A percentile compares a stretch with the other conserved stretches of the same genome.
These are phyloP conservation scores for Mythimna albipuncta DNA, from an alignment of 2,888 invertebrate species.

Conservation along the genomic window DNA sequence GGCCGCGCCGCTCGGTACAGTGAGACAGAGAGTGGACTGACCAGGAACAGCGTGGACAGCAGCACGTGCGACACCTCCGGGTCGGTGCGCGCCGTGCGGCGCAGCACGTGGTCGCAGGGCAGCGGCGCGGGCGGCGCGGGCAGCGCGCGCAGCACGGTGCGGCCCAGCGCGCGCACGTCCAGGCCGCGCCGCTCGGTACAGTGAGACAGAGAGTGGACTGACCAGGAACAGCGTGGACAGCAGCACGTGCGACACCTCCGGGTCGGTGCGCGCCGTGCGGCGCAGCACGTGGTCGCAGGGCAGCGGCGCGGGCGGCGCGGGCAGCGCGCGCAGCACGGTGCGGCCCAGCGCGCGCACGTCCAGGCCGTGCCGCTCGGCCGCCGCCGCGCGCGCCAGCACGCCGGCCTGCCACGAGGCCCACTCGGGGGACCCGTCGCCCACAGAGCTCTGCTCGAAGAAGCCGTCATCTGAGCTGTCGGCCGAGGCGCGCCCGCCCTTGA, in stretches of 20 bases:
- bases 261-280: slow-evolving; percentile 13
- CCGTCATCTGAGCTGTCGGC: slow-evolving; percentile 84
- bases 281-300: slow-evolving; percentile 37
- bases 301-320: background rate
- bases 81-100: no score
- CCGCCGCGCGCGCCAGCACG: slow-evolving; percentile 63
- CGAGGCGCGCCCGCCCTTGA: slow-evolving; percentile 24
- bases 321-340: slow-evolving; percentile 60
- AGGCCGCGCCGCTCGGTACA: no score
- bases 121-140: no score
- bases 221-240: slow-evolving; percentile 61
- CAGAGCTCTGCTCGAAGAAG: slow-evolving; percentile 81
- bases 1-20: no score
- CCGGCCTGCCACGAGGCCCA: slow-evolving; percentile 62
- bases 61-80: no score
- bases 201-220: background rate
- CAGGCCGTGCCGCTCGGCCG: slow-evolving; percentile 58
- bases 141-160: no score
- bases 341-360: slow-evolving; percentile 70
- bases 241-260: slow-evolving; percentile 59
- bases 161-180: no score
- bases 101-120: no score
- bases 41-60: no score
- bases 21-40: no score
- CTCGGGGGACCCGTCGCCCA: slow-evolving; percentile 2